Percentiles rank a stretch among this genome's conserved stretches.
These are phyloP conservation scores for Microcebus ravelobensis DNA, from an alignment of 2,113 vertebrate species.

Conservation along the genomic window DNA sequence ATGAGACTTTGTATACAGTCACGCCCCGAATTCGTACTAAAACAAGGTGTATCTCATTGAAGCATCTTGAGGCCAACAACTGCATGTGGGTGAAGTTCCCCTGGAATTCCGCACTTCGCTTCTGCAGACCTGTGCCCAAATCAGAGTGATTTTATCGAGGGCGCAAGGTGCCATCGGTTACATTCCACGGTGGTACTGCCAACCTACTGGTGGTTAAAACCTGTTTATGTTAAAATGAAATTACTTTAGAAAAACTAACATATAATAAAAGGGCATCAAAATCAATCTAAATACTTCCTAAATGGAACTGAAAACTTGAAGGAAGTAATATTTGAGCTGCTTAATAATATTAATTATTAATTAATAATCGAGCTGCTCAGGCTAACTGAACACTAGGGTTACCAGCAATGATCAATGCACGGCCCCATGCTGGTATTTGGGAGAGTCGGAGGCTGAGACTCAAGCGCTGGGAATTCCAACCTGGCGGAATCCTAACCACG, in stretches of 20 bases:
- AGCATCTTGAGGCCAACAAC: not conserved
- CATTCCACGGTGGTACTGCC: not conserved
- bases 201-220: not conserved
- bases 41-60: not conserved
- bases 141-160: not conserved
- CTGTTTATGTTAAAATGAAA: conserved; percentile 8
- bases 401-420: not conserved
- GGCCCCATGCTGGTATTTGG: not conserved
- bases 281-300: not conserved
- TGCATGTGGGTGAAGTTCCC: not conserved
- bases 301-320: not conserved
- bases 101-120: not conserved
- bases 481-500: accelerated
- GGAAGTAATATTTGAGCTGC: not conserved
- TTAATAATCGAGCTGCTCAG: not conserved
- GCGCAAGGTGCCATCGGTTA: not conserved
- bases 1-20: not conserved
- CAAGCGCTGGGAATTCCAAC: not conserved
- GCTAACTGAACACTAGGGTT: not conserved
- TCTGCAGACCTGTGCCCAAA: not conserved
- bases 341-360: too few relatives aligned
- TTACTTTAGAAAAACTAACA: not conserved
- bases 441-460: not conserved
- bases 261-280: not conserved
- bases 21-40: not conserved